Percentiles rank a stretch among this genome's conserved stretches.
Evolutionary conservation across 2,113 vertebrate genomes (phyloP).

Genomic region (Atractosteus spatula): DNA sequence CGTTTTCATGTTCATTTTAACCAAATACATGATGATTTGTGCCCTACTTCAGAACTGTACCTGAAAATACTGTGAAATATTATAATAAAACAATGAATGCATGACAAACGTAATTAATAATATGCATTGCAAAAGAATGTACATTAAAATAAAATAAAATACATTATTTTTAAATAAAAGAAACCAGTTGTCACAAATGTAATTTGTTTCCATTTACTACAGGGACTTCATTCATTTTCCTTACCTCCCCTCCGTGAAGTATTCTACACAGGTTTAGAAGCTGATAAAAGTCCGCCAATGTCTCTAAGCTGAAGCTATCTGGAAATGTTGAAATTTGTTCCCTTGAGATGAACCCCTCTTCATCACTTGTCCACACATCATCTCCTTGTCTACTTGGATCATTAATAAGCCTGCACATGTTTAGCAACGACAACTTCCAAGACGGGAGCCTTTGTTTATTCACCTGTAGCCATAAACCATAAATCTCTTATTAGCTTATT

Average conservation of each 20-base stretch:
- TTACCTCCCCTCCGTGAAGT: slow-evolving; percentile 83
- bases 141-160: no score
- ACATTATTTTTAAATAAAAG: no score
- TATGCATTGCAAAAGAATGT: no score
- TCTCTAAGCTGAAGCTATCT: slow-evolving; percentile 70
- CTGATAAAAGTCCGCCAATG: slow-evolving; percentile 74
- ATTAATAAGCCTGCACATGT: slow-evolving; percentile 76
- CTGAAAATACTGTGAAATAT: no score
- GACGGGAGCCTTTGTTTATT: slow-evolving; percentile 75
- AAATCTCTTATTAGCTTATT: background rate
- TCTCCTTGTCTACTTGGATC: slow-evolving; percentile 59
- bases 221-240: slow-evolving; percentile 17
- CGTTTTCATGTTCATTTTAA: no score
- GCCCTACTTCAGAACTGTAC: no score
- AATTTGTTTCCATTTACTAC: no score
- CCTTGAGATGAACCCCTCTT: slow-evolving; percentile 63
- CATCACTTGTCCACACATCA: slow-evolving; percentile 54
- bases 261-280: slow-evolving; percentile 80
- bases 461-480: slow-evolving; percentile 44
- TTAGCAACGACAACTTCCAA: slow-evolving; percentile 83
- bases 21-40: no score
- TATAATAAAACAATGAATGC: no score
- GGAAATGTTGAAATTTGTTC: slow-evolving; percentile 57
- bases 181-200: no score
- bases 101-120: no score